Conservation (phyloP, 1,140 invertebrate genomes). For the Notospermus geniculatus region DNA sequence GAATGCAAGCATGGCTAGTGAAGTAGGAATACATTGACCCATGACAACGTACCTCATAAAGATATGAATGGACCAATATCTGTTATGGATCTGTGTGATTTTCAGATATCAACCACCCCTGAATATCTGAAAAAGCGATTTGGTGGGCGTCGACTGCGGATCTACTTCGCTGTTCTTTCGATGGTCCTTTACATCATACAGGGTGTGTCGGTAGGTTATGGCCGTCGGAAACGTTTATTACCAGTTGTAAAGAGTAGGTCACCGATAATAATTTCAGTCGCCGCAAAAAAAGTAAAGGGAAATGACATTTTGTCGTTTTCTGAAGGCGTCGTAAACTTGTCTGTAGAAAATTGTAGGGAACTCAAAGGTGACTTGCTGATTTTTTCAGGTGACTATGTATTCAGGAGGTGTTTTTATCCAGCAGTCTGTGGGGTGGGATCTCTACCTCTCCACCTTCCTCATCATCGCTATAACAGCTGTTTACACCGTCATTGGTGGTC, state of each 20-base stretch:
- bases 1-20: no score
- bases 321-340: slow-evolving; percentile 11
- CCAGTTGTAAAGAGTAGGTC: background rate
- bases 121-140: slow-evolving; percentile 63
- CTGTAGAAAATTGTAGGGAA: slow-evolving; percentile 4
- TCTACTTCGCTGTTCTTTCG: slow-evolving; percentile 60
- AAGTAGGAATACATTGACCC: no score
- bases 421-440: slow-evolving; percentile 55
- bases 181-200: slow-evolving; percentile 62
- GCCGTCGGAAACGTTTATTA: background rate
- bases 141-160: slow-evolving; percentile 60
- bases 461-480: slow-evolving; percentile 45
- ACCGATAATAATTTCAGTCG: background rate
- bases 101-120: slow-evolving; percentile 62
- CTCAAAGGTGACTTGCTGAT: slow-evolving; percentile 30
- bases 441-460: slow-evolving; percentile 50
- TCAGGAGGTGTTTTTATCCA: slow-evolving; percentile 62
- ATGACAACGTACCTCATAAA: no score
- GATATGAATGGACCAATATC: no score
- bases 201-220: slow-evolving; percentile 60
- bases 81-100: no score
- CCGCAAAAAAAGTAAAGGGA: background rate
- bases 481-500: slow-evolving; percentile 52
- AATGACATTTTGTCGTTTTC: slow-evolving; percentile 44
- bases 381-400: slow-evolving; percentile 60